Evolutionary conservation across 1,140 invertebrate genomes (phyloP), one percentile per base, ranked within the genome.

Genomic region (Scaptomyza graminum): DNA sequence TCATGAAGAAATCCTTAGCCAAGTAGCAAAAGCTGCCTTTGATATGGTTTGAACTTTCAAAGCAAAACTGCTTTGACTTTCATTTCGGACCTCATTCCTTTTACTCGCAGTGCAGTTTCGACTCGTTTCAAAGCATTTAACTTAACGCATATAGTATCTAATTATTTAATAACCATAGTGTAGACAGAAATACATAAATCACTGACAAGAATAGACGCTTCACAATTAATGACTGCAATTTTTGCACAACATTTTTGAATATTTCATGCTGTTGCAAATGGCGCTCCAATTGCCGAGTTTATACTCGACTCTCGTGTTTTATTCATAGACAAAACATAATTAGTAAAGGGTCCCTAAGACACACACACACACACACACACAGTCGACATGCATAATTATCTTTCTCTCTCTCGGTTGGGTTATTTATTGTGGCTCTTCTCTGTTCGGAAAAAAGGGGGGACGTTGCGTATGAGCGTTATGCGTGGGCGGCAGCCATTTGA

Each of bases 401-500:
- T 87, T 12, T 85, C 83, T 88, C 12, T 88, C 12, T 41, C 8
- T 9, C 8, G 37, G 63, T 41, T 66, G 69, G 63, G 82, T 87
- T 82, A 87, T 87, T 87, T 87, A 87, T 88, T 71, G 79, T 72
- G 66, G 69, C 67, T 73, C 66, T 71, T 61, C 65, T 65, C 61
- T 52, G 49, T 47, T 62, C n/a, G n/a, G n/a, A n/a, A 18, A 1
- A 28, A 5, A 28, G 54, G 62, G 54, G 59, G 81, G 81, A 82
- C 75, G 65, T 70, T 87, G 82, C 82, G 82, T 87, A 87, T 88
- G 75, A 78, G 83, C 61, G 78, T 52, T 81, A 70, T 84, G 82
- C 81, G 81, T 84, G 81, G 82, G 77, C 71, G 81, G 77, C 62
- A 71, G 62, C 81, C 78, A 84, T 84, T 87, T 84, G 66, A 88